Evolutionary conservation across 2,113 vertebrate genomes (phyloP).

Genomic region (Micromys minutus): DNA sequence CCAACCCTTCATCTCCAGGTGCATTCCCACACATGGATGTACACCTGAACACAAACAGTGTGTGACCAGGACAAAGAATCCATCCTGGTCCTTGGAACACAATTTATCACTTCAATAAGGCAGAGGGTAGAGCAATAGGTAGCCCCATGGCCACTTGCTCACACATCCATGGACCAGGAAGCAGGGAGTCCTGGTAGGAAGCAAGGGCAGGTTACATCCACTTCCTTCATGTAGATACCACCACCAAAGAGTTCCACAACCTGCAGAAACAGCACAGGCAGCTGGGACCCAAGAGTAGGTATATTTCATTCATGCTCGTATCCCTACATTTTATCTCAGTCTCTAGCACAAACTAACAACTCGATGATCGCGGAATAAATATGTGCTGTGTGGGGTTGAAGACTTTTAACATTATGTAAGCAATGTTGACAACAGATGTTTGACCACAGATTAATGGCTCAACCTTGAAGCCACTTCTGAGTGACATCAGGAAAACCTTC

Average conservation of each 20-base stretch:
- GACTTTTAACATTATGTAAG: background rate
- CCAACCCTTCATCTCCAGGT: no score
- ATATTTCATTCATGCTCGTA: background rate
- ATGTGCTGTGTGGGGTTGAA: background rate
- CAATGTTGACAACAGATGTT: background rate
- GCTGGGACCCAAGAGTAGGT: background rate
- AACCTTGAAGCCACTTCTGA: background rate
- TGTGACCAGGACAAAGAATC: background rate
- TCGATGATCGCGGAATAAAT: background rate
- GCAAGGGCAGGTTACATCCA: background rate
- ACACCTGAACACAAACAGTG: no score
- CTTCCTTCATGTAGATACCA: background rate
- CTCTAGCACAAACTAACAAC: background rate
- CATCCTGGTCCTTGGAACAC: background rate
- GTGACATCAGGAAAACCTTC: background rate
- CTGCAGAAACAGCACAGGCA: background rate
- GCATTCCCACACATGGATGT: no score
- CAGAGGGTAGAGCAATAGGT: background rate
- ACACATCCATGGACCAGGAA: background rate
- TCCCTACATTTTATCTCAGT: background rate
- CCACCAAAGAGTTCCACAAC: background rate
- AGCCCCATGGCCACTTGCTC: background rate
- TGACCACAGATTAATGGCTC: conserved; percentile 35
- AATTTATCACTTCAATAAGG: no score
- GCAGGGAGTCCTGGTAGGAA: background rate